phyloP scores from a whole-genome alignment of 2,113 vertebrate species.

The Todiramphus chloris region DNA sequence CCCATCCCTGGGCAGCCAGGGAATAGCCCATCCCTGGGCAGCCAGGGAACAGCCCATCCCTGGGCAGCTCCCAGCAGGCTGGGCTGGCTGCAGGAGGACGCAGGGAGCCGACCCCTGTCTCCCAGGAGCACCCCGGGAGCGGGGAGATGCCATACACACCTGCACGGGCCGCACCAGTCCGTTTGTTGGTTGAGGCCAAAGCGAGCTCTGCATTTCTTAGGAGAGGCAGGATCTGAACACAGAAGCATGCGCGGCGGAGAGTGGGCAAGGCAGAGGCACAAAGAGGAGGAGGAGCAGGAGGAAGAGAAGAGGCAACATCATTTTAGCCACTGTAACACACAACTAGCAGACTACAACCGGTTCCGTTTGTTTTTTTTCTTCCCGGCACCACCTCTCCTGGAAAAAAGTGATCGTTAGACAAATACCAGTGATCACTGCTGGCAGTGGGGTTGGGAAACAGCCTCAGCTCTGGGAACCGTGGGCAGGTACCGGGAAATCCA shows the following conservation, averaged over 20 bases:
- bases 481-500: background rate
- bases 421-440: background rate
- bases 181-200: constrained; percentile 99
- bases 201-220: constrained; percentile 99
- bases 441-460: background rate
- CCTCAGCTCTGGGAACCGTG: background rate
- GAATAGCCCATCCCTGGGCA: background rate
- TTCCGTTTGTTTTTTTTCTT: too few species aligned
- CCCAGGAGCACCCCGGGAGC: constrained; percentile 38
- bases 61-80: background rate
- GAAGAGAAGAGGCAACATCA: constrained; percentile 72
- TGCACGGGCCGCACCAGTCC: constrained; percentile 99
- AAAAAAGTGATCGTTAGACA: constrained; percentile 41
- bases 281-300: constrained; percentile 66
- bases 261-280: constrained; percentile 75
- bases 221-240: constrained; percentile 96
- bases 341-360: constrained; percentile 4
- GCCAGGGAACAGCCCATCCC: background rate
- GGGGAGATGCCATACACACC: constrained; percentile 86
- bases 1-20: background rate
- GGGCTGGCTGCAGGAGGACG: background rate
- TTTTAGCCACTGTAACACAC: constrained; percentile 63
- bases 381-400: background rate
- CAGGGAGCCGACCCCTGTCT: background rate
- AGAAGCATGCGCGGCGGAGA: constrained; percentile 83